phyloP scores from a whole-genome alignment of 2,797 vertebrate species.

The Erethizon dorsatum region DNA sequence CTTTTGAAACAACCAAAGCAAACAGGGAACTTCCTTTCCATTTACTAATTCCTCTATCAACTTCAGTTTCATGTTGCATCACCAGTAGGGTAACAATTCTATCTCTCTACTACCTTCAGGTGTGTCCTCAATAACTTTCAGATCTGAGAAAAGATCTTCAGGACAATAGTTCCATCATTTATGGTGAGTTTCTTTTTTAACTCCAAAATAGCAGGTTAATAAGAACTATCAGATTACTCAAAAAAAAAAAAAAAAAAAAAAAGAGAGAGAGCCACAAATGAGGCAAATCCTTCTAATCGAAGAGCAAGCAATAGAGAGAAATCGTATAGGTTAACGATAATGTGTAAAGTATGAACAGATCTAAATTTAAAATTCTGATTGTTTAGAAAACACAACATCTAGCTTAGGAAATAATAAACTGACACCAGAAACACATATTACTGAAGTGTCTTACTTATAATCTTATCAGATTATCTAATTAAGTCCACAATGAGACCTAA shows the following conservation, averaged over 20 bases:
- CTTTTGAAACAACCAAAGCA: slow-evolving; percentile 81
- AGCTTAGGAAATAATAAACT: slow-evolving; percentile 9
- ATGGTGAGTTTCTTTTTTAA: slow-evolving; percentile 91
- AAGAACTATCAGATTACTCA: slow-evolving; percentile 93
- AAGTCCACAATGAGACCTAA: slow-evolving; percentile 39
- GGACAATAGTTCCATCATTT: slow-evolving; percentile 90
- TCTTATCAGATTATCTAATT: slow-evolving; percentile 25
- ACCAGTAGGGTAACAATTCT: slow-evolving; percentile 86
- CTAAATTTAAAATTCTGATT: slow-evolving; percentile 17
- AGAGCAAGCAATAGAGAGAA: slow-evolving; percentile 79
- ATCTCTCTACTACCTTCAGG: slow-evolving; percentile 86
- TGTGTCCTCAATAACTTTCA: slow-evolving; percentile 86
- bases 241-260: slow-evolving; percentile 89
- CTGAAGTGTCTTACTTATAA: slow-evolving; percentile 58
- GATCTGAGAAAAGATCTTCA: slow-evolving; percentile 88
- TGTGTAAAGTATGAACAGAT: slow-evolving; percentile 68
- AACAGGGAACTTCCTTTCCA: slow-evolving; percentile 75
- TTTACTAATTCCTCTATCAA: slow-evolving; percentile 87
- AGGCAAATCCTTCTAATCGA: slow-evolving; percentile 87
- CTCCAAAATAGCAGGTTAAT: slow-evolving; percentile 90
- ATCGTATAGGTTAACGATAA: slow-evolving; percentile 80
- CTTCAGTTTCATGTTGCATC: slow-evolving; percentile 85
- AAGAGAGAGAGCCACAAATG: slow-evolving; percentile 86
- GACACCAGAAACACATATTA: background rate
- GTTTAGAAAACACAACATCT: slow-evolving; percentile 58